A percentile compares a stretch with the other conserved stretches of the same genome.
These are phyloP conservation scores for Hephaestus fuliginosus DNA, from an alignment of 2,797 vertebrate species.

Conservation along the genomic window DNA sequence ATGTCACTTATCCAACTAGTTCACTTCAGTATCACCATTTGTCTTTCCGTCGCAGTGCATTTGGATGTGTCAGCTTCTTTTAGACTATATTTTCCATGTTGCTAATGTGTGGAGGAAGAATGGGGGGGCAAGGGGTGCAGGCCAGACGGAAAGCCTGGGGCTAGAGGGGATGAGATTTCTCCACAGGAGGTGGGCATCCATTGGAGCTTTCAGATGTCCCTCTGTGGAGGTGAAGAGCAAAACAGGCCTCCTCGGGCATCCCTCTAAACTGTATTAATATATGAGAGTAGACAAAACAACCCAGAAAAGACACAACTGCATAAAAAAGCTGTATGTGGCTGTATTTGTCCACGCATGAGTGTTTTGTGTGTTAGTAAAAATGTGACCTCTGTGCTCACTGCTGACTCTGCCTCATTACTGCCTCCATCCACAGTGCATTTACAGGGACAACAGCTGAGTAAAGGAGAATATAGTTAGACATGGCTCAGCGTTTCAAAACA, in stretches of 20 bases:
- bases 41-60: background rate
- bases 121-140: constrained; percentile 1
- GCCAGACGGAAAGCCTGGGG: constrained; percentile 39
- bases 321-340: background rate
- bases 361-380: background rate
- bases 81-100: background rate
- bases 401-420: constrained; percentile 53
- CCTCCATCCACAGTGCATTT: constrained; percentile 14
- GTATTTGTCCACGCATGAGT: background rate
- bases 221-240: constrained; percentile 13
- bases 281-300: background rate
- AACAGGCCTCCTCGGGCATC: background rate
- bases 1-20: background rate
- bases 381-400: constrained; percentile 2
- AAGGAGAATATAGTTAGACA: constrained; percentile 18
- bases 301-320: background rate
- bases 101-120: background rate
- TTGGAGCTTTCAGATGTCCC: constrained; percentile 44
- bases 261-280: background rate
- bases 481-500: constrained; percentile 39
- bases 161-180: constrained; percentile 42
- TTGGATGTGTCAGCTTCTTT: background rate
- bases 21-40: background rate
- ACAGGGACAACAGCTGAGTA: constrained; percentile 48
- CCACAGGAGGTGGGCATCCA: constrained; percentile 50